Base-by-base conservation (phyloP, 2,113 vertebrate species). In the Diadophis punctatus region DNA sequence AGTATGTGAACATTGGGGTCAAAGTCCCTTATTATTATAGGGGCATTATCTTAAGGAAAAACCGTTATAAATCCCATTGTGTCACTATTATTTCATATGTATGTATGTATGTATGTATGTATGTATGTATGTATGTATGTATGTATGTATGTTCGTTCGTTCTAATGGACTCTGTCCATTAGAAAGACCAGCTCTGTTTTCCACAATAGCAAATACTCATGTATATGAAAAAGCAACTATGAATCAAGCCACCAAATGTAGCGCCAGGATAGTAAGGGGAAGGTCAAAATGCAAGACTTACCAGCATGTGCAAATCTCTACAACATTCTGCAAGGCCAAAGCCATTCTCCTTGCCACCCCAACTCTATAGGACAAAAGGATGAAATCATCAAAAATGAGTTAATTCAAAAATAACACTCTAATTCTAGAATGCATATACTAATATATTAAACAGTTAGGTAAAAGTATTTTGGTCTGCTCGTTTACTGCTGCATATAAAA, bases 291-390 rank as follows among this genome's bases (percentile, higher is more conserved):
- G 43, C 16, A 53, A 18, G 58, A 96, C 98, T 98, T 97, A 98
- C 98, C 97, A 98, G 88, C 98, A 99, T 98, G 91, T 98, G 97
- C 93, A 99, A 98, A 94, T 99, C 99, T 97, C 99, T 98, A 96
- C 99, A 99, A 97, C 99, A 99, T 96, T 99, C 99, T 9, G 99
- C 99, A 94, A 99, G 97, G 88, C 99, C 99, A 95, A 99, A 99
- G 86, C 99, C 99, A 94, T 99, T 99, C 94, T 99, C 99, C 86
- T 99, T 99, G 68, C 99, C 99, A 68, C 99, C 99, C 99, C 99
- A 99, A 95, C 99, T 99, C 99, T 99, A 95, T 1, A 0, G 34
- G 14, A 68, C 90, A 95, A 88, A 68, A 55, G 18, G 53, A 68
- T 0, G 2, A 25, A 8, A n/a, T 7, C 11, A 12, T 1, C 3